These are phyloP conservation scores for Chouioia cunea DNA, from an alignment of 2,888 invertebrate species.

Conservation along the genomic window DNA sequence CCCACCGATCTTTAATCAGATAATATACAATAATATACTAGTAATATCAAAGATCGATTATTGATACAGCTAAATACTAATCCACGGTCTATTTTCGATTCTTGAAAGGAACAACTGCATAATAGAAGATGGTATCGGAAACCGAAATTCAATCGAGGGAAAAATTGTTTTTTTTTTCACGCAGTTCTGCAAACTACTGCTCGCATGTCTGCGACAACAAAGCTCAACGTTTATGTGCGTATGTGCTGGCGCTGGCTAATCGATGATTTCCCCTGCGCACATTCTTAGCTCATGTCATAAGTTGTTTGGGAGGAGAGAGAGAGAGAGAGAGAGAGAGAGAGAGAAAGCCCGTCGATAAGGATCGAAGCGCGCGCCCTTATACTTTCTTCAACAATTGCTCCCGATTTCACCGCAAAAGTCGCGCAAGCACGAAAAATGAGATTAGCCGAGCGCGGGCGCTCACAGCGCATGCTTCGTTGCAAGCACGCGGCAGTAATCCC, in stretches of 20 bases:
- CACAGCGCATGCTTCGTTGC: not conserved
- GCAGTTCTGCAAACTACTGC: not conserved
- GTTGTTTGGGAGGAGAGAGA: not conserved
- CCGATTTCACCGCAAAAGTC: conserved; percentile 16
- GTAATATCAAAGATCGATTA: no score
- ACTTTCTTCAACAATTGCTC: not conserved
- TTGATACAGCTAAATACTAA: no score
- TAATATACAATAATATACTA: no score
- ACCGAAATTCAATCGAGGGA: not conserved
- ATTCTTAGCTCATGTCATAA: no score
- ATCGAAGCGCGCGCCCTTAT: conserved; percentile 11
- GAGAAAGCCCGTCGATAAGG: conserved; percentile 13
- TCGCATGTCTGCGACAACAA: no score
- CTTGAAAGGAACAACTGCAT: not conserved
- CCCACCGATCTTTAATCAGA: no score
- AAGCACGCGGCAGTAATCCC: conserved; percentile 20
- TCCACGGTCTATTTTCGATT: no score
- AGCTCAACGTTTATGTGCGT: no score
- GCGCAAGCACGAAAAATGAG: conserved; percentile 36
- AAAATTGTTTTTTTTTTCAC: conserved; percentile 8
- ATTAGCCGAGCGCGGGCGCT: conserved; percentile 17
- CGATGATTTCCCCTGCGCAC: conserved; percentile 17
- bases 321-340: conserved; percentile 6
- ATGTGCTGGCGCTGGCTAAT: conserved; percentile 5
- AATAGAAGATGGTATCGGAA: conserved; percentile 23